Base-by-base conservation (phyloP, 2,797 vertebrate species). In the Enteromius radiatus region DNA sequence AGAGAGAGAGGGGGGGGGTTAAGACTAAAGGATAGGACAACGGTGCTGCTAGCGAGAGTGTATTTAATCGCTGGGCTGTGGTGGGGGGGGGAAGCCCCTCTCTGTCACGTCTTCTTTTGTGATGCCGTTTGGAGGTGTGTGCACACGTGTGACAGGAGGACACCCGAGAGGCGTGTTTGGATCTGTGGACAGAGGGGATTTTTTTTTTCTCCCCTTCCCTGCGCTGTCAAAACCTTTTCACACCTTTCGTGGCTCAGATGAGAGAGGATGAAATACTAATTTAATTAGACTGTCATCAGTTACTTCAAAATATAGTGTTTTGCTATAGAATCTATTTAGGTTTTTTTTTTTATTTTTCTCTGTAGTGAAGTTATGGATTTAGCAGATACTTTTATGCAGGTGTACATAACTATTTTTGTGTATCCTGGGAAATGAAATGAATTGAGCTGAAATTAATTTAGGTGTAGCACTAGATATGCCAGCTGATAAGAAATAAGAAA, bases 211-310 rank as follows among this genome's bases (percentile, higher is more conserved):
- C 43, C 74, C 6, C 77, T 85, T 85, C 78, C 80, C 87, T 80
- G 79, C 47, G 67, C 88, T 89, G 84, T 33, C 90, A 87, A 86
- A 89, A 81, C 89, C 87, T 90, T 90, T 92, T 92, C 90, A 89
- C 89, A 92, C 89, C 91, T 93, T 88, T 82, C 47, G 80, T 61
- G 76, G 87, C 89, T 88, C 88, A 88, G 52, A 88, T 86, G 33
- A 84, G 90, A 92, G 80, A 86, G 70, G 90, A 88, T 88, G 92
- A 89, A 88, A 92, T 88, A 76, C 87, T 93, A 92, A 94, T 91
- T 94, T 94, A 95, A 95, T 95, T 94, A 94, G 88, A 87, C 86
- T 90, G 85, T 93, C 91, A 91, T 93, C 94, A 94, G 84, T 86
- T 89, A 87, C 85, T 93, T 88, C 92, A 92, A 93, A 91, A 88